These are phyloP conservation scores for Sceliomorpha sp. DNA, from an alignment of 2,888 invertebrate species.

Conservation along the genomic window DNA sequence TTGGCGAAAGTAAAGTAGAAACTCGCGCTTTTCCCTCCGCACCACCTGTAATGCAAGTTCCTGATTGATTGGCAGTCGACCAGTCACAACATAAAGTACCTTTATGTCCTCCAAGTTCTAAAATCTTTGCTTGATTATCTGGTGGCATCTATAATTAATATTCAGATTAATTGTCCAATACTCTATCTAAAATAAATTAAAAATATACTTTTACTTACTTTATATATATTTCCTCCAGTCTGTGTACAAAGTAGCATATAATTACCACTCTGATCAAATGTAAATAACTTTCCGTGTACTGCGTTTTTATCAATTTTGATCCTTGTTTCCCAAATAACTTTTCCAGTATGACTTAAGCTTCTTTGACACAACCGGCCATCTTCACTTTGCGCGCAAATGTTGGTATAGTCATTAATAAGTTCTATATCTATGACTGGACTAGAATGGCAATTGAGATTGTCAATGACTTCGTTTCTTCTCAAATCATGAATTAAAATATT, in stretches of 20 bases:
- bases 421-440: slow-evolving; percentile 82
- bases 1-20: slow-evolving; percentile 82
- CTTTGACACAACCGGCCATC: slow-evolving; percentile 80
- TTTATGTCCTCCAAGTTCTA: slow-evolving; percentile 82
- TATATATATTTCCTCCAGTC: slow-evolving; percentile 78
- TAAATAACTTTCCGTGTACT: slow-evolving; percentile 77
- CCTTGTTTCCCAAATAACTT: slow-evolving; percentile 75
- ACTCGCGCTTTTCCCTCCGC: slow-evolving; percentile 83
- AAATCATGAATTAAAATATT: slow-evolving; percentile 83
- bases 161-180: not conserved
- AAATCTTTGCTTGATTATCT: slow-evolving; percentile 73
- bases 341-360: slow-evolving; percentile 81
- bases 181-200: no score
- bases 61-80: slow-evolving; percentile 83
- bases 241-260: slow-evolving; percentile 78
- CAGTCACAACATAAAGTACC: slow-evolving; percentile 83
- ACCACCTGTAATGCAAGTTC: slow-evolving; percentile 83
- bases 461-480: slow-evolving; percentile 82
- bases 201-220: slow-evolving; percentile 66
- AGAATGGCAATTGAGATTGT: slow-evolving; percentile 82
- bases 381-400: slow-evolving; percentile 82
- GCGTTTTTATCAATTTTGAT: slow-evolving; percentile 77
- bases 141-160: slow-evolving; percentile 75
- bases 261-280: slow-evolving; percentile 78
- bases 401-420: slow-evolving; percentile 82